Evolutionary conservation across 1,140 invertebrate genomes (phyloP).

Genomic region (Antheraea pernyi): DNA sequence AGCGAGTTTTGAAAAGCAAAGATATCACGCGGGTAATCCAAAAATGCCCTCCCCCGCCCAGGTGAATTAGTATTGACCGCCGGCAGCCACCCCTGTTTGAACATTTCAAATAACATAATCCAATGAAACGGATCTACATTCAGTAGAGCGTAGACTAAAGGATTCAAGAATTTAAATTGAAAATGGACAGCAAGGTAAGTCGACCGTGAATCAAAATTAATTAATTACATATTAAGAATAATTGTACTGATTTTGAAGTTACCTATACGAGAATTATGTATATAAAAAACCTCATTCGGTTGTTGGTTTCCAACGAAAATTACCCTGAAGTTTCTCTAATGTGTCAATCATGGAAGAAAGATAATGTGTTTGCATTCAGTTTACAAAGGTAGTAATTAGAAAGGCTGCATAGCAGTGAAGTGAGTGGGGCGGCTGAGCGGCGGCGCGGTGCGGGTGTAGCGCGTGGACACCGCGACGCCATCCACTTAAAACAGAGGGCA

Average conservation of each 20-base stretch:
- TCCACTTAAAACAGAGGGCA: slow-evolving; percentile 33
- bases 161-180: slow-evolving; percentile 20
- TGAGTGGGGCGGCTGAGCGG: slow-evolving; percentile 20
- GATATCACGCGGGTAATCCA: slow-evolving; percentile 22
- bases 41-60: slow-evolving; percentile 23
- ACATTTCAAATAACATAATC: slow-evolving; percentile 69
- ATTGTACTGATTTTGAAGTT: background rate
- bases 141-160: slow-evolving; percentile 39
- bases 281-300: background rate
- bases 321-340: slow-evolving; percentile 7
- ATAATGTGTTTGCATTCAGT: slow-evolving; percentile 41
- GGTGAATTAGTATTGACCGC: slow-evolving; percentile 44
- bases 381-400: slow-evolving; percentile 58
- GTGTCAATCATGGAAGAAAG: slow-evolving; percentile 21
- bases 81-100: slow-evolving; percentile 47
- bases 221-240: background rate
- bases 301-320: background rate
- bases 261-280: background rate
- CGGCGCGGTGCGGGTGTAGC: slow-evolving; percentile 21
- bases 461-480: slow-evolving; percentile 29
- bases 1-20: background rate
- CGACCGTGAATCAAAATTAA: background rate
- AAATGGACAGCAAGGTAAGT: slow-evolving; percentile 28
- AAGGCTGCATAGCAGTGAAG: slow-evolving; percentile 58
- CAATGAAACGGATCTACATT: slow-evolving; percentile 52